phyloP scores from a whole-genome alignment of 2,888 invertebrate genomes.

The Oasisia sp. region DNA sequence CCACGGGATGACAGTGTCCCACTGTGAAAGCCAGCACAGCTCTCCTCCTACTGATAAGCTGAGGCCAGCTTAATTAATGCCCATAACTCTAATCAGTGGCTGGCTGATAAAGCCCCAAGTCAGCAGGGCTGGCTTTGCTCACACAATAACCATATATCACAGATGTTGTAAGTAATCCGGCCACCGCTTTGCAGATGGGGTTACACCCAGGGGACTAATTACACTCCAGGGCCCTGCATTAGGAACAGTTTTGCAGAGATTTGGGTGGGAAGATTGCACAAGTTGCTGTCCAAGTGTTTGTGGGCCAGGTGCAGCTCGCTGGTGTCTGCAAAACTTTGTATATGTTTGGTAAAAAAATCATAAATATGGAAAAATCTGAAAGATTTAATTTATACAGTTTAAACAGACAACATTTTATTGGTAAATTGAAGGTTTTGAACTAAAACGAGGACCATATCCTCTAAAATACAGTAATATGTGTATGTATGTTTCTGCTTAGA shows the following conservation, averaged over 20 bases:
- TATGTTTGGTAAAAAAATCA: too few species aligned
- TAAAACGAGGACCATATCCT: too few species aligned
- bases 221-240: slow-evolving; percentile 13
- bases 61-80: slow-evolving; percentile 1
- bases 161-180: neutral
- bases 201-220: slow-evolving; percentile 17
- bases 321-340: too few species aligned
- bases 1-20: neutral
- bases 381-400: too few species aligned
- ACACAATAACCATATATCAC: slow-evolving; percentile 17
- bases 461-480: too few species aligned
- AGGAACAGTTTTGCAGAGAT: slow-evolving; percentile 1
- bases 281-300: neutral
- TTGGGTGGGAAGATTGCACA: neutral
- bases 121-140: slow-evolving; percentile 13
- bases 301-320: neutral
- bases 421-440: too few species aligned
- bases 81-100: slow-evolving; percentile 13
- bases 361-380: too few species aligned
- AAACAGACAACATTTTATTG: too few species aligned
- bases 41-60: neutral
- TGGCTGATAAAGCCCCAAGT: slow-evolving; percentile 13
- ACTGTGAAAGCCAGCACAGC: neutral
- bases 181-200: slow-evolving; percentile 5
- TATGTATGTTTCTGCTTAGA: too few species aligned